Conservation (phyloP, 2,797 vertebrate genomes). For the Sciurus carolinensis region DNA sequence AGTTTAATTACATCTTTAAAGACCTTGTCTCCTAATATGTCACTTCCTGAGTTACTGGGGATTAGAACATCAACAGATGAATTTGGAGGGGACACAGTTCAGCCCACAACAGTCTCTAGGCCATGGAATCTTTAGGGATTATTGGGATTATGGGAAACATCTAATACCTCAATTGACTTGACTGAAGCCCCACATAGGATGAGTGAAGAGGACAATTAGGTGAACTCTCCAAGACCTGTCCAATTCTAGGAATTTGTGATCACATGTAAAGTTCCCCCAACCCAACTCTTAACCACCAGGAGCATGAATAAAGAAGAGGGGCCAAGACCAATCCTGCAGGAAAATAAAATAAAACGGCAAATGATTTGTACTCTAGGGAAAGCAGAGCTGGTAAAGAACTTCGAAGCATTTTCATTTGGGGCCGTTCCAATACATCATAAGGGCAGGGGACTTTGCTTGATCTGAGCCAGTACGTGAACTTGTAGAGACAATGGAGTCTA, state of each 20-base stretch:
- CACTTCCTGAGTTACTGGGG: background rate
- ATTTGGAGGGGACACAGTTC: background rate
- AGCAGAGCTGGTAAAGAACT: constrained; percentile 53
- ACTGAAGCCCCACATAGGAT: background rate
- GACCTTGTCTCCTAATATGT: background rate
- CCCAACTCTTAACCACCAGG: background rate
- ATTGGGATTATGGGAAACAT: constrained; percentile 12
- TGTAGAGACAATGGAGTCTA: constrained; percentile 47
- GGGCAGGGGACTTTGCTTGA: constrained; percentile 36
- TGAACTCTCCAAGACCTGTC: background rate
- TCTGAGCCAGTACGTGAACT: constrained; percentile 60
- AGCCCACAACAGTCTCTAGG: background rate
- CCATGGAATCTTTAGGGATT: background rate
- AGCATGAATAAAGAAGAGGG: background rate
- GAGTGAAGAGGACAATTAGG: background rate
- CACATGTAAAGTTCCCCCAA: background rate
- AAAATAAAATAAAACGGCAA: constrained; percentile 49
- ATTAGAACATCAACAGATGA: background rate
- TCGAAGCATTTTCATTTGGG: constrained; percentile 3
- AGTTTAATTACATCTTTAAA: constrained; percentile 23
- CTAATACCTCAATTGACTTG: background rate
- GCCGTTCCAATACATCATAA: background rate
- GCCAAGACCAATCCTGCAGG: constrained; percentile 30
- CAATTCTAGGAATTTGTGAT: background rate
- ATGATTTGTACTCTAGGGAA: constrained; percentile 8